Evolutionary conservation across 2,888 invertebrate species (phyloP).

Genomic region (Melikaiella ostensackeni): DNA sequence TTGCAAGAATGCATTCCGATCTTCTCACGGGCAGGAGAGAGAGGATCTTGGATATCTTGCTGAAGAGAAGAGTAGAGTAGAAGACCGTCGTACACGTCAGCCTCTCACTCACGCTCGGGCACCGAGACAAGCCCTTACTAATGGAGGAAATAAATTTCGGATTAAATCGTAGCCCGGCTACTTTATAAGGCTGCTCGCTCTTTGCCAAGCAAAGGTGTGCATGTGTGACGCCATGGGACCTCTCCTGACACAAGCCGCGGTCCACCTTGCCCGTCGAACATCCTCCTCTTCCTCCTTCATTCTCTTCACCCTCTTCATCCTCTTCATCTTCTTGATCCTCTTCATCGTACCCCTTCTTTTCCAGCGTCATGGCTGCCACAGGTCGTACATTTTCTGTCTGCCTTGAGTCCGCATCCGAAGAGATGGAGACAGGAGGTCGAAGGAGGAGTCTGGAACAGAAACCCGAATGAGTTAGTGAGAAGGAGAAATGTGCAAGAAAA

Average conservation of each 20-base stretch:
- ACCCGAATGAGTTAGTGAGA: constrained; percentile 40
- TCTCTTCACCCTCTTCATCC: constrained; percentile 47
- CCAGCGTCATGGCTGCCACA: constrained; percentile 28
- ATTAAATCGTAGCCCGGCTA: constrained; percentile 77
- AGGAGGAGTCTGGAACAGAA: constrained; percentile 48
- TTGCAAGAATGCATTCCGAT: constrained; percentile 71
- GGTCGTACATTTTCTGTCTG: constrained; percentile 22
- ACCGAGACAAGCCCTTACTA: constrained; percentile 77
- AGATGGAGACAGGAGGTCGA: constrained; percentile 43
- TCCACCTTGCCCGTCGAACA: constrained; percentile 55
- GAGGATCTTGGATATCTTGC: constrained; percentile 47
- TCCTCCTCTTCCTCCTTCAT: constrained; percentile 53
- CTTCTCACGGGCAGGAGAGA: constrained; percentile 63
- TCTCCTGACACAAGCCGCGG: constrained; percentile 59
- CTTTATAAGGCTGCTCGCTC: constrained; percentile 75
- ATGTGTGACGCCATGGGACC: constrained; percentile 63
- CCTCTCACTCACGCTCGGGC: constrained; percentile 73
- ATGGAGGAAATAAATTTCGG: constrained; percentile 78
- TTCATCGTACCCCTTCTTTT: constrained; percentile 42
- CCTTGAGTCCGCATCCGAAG: constrained; percentile 15
- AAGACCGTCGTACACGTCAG: constrained; percentile 62
- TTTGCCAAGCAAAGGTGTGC: constrained; percentile 59
- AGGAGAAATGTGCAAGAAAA: constrained; percentile 54
- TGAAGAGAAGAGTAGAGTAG: constrained; percentile 40
- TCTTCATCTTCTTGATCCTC: constrained; percentile 47